Evolutionary conservation across 35 echinoderm and acorn worm genomes (phyloP), one percentile per base, ranked within the genome.

Genomic region (Patiria miniata): DNA sequence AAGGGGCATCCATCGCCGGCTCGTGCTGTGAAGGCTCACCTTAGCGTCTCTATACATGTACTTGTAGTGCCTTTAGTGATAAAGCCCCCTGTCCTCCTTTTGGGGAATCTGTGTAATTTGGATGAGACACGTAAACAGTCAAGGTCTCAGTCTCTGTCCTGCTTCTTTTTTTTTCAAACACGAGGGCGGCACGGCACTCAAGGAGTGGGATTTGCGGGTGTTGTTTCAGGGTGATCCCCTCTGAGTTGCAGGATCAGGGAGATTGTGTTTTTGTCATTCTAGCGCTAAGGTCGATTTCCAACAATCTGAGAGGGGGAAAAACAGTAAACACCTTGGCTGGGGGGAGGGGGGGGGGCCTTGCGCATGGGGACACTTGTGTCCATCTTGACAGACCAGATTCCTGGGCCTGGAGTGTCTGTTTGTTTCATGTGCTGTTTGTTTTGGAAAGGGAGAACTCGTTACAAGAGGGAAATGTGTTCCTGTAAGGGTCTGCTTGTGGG

Each of bases 371-470:
- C 65, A 73, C 65, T 73, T 73, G 65, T 30, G 26, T 23, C 26
- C 2, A 14, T 73, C 34, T 10, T 73, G 65, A 73, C 65, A 73
- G 65, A 73, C 26, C 8, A 23, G 65, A 73, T 73, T 30, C 34
- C 34, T 12, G 23, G 14, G 10, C 65, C 8, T 23, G 65, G 65
- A 73, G 65, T 73, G 65, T 73, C 65, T 73, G 26, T 36, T 73
- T 32, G 65, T 34, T 22, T 73, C 26, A 73, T 30, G 34, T 34
- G 65, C 7, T 73, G 65, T 73, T 73, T 73, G 65, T 73, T 73
- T 73, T 73, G 65, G 65, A 73, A 34, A 73, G 65, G 21, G 65
- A 73, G 65, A 73, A 73, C 65, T 73, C 29, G 65, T 36, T 73
- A 73, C 65, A 73, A 73, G 65, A 30, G 42, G 42, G 42, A n/a